Percentiles rank a stretch among this genome's conserved stretches.
These are phyloP conservation scores for Neodiprion virginianus DNA, from an alignment of 1,140 invertebrate species.

Conservation along the genomic window DNA sequence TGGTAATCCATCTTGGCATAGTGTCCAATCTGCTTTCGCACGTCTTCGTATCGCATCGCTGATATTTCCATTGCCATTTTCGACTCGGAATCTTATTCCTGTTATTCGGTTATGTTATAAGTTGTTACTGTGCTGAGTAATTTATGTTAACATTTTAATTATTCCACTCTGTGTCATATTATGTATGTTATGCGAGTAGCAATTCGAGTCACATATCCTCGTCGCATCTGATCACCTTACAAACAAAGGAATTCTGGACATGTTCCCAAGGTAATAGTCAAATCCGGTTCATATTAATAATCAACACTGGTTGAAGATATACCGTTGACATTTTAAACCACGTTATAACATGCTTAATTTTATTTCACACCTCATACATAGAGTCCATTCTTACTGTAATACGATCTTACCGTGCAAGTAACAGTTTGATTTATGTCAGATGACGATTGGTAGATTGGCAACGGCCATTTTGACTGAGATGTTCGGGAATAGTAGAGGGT, in stretches of 20 bases:
- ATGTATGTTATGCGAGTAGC: too few relatives aligned
- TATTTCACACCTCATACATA: too few relatives aligned
- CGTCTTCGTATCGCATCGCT: background rate
- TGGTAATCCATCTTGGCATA: background rate
- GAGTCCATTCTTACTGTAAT: too few relatives aligned
- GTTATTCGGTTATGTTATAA: too few relatives aligned
- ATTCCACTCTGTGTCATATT: too few relatives aligned
- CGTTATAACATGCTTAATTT: too few relatives aligned
- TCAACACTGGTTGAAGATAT: background rate
- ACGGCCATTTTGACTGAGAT: conserved; percentile 29
- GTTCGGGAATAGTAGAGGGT: conserved; percentile 19
- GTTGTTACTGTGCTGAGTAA: too few relatives aligned
- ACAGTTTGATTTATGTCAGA: background rate
- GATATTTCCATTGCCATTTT: background rate
- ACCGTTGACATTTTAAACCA: too few relatives aligned
- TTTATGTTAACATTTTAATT: too few relatives aligned
- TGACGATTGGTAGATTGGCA: conserved; percentile 20
- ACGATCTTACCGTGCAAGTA: background rate
- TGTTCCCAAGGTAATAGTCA: background rate
- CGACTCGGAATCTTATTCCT: background rate
- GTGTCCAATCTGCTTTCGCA: background rate
- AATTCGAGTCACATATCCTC: too few relatives aligned
- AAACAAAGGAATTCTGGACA: conserved; percentile 3
- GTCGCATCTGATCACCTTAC: too few relatives aligned
- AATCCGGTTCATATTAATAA: background rate